Percentiles rank a stretch among this genome's conserved stretches.
phyloP scores from a whole-genome alignment of 2,797 vertebrate species.

The Atherinosoma microstoma region DNA sequence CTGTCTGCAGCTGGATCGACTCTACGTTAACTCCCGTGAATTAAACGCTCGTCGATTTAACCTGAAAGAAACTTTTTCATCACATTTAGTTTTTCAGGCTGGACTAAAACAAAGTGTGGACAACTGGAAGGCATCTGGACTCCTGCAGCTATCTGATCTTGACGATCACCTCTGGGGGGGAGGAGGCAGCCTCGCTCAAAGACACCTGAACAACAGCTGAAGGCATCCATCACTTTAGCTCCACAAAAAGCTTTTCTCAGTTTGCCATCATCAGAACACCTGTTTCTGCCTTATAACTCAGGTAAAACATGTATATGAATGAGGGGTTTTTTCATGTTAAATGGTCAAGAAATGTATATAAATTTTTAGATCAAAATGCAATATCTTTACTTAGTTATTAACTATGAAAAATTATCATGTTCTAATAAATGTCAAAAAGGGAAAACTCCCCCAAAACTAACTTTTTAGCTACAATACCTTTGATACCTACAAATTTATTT shows the following conservation, averaged over 20 bases:
- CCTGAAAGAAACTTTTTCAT: neutral
- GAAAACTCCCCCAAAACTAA: no score
- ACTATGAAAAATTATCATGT: neutral
- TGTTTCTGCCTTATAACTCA: constrained; percentile 5
- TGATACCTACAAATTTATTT: no score
- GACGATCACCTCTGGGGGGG: neutral
- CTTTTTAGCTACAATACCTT: no score
- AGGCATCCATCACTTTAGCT: neutral
- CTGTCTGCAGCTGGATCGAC: constrained; percentile 13
- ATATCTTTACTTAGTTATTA: neutral
- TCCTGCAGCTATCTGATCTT: neutral
- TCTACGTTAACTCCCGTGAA: neutral
- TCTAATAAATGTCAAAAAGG: neutral
- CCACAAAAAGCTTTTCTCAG: neutral
- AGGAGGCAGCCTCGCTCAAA: constrained; percentile 29
- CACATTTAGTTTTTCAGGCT: neutral
- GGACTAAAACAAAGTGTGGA: neutral
- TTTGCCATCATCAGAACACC: neutral
- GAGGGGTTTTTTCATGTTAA: neutral
- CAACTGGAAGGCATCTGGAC: constrained; percentile 9
- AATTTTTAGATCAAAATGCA: neutral
- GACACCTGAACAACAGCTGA: constrained; percentile 9
- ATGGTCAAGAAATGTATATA: neutral
- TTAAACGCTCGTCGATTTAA: neutral
- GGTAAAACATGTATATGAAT: constrained; percentile 28